These are phyloP conservation scores for Squalus acanthias DNA, from an alignment of 2,797 vertebrate species.

Conservation along the genomic window DNA sequence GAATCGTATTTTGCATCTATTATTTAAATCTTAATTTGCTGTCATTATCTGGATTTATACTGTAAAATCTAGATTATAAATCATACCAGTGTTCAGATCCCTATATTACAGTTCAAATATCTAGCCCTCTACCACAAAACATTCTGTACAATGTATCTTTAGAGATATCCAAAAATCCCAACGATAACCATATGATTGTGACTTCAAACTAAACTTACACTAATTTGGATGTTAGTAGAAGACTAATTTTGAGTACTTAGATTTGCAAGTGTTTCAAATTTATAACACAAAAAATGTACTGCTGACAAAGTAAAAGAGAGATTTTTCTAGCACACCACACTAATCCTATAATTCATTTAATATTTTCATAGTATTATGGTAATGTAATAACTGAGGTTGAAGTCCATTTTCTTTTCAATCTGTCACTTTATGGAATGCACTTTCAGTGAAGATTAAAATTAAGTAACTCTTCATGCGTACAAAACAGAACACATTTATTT, in stretches of 20 bases:
- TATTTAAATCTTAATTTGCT: neutral
- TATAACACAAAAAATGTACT: neutral
- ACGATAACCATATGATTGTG: too few species aligned
- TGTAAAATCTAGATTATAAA: neutral
- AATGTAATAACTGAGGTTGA: neutral
- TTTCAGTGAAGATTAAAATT: neutral
- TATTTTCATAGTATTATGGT: neutral
- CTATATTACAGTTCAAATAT: neutral
- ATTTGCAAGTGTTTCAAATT: neutral
- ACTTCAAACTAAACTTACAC: neutral
- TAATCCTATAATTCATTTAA: neutral
- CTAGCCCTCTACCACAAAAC: neutral
- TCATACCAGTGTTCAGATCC: neutral
- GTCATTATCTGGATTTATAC: neutral
- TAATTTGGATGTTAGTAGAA: neutral
- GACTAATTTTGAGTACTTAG: neutral
- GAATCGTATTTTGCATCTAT: too few species aligned
- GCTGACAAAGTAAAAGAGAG: neutral
- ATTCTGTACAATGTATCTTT: neutral
- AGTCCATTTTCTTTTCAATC: constrained; percentile 23
- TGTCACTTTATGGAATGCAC: neutral
- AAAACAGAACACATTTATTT: neutral
- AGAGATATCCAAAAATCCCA: neutral
- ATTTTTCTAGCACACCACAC: neutral
- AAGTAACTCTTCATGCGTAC: neutral